Conservation (phyloP, 1,140 invertebrate species). For the Aleiodes sp. region DNA sequence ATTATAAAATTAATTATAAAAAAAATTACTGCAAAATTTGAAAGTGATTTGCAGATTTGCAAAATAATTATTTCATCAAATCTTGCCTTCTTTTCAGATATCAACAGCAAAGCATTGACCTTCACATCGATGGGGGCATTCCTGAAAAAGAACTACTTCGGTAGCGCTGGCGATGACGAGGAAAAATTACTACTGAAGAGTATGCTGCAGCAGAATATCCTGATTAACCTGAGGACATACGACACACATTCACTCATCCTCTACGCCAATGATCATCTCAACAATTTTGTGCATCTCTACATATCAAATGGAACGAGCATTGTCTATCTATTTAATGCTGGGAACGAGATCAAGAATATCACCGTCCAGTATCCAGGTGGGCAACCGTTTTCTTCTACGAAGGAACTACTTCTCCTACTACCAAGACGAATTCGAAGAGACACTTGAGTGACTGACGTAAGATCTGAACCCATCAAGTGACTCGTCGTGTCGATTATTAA, state of each 20-base stretch:
- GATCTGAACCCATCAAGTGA: slow-evolving; percentile 34
- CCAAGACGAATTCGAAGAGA: slow-evolving; percentile 36
- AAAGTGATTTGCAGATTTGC: too few species aligned
- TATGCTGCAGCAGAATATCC: slow-evolving; percentile 80
- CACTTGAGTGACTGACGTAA: slow-evolving; percentile 35
- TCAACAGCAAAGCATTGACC: slow-evolving; percentile 89
- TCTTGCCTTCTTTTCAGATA: slow-evolving; percentile 71
- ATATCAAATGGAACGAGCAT: slow-evolving; percentile 78
- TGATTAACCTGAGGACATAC: slow-evolving; percentile 89
- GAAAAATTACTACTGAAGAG: slow-evolving; percentile 72
- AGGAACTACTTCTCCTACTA: slow-evolving; percentile 36
- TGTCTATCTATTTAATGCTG: slow-evolving; percentile 85
- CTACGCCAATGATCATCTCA: slow-evolving; percentile 92
- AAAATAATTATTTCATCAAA: slow-evolving; percentile 16
- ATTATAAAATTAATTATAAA: too few species aligned
- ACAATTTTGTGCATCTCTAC: slow-evolving; percentile 93
- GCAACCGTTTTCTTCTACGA: slow-evolving; percentile 35
- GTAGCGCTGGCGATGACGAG: slow-evolving; percentile 70
- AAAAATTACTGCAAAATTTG: too few species aligned
- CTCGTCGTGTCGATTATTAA: slow-evolving; percentile 26
- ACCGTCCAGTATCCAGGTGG: slow-evolving; percentile 75
- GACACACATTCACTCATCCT: slow-evolving; percentile 83
- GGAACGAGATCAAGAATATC: slow-evolving; percentile 81
- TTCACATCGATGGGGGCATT: slow-evolving; percentile 83
- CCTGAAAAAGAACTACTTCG: slow-evolving; percentile 80